Base-by-base conservation (phyloP, 53 echinoderm and acorn worm species). In the Glandiceps talaboti region DNA sequence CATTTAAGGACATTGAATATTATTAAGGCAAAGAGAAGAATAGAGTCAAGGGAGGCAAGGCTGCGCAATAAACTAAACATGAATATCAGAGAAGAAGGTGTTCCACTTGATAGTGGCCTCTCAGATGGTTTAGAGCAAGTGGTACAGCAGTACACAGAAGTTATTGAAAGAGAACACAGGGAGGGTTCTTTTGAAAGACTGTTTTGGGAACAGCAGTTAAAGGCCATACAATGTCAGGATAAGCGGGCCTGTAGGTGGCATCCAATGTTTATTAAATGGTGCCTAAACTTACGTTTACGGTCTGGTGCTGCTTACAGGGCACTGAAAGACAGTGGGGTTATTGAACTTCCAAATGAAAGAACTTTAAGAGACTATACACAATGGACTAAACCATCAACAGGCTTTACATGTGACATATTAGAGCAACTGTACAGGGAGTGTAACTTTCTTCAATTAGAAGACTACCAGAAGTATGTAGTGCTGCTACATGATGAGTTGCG, bases 341-440 rank as follows among this genome's bases (percentile, higher is more conserved):
- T 88, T 0, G 76, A 80, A 30, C 78, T 88, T 14, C 84, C 88
- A 33, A 77, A 82, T 78, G 78, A 78, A 1, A 25, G 81, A 27
- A 88, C 88, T n/a, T 78, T 88, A 0, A 32, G 82, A 33, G 33
- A 81, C 0, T 88, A 88, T 75, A 75, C 81, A 14, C 81, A 88
- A 1, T 88, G 81, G 30, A 75, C 82, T 26, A 73, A 77, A 6
- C 84, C 82, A 1, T 26, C 32, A 33, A 33, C 30, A 30, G 85
- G 85, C 0, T 77, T 88, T 31, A 85, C 78, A 27, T 14, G 45
- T 27, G 85, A 84, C n/a, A 33, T 88, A 32, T 26, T 84, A 0
- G 31, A 88, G 20, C 77, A 80, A 45, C 77, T 88, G 14, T n/a
- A 77, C 0, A n/a, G 76, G 0, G 88, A 84, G 29, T 28, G 77